Percentiles rank a stretch among this genome's conserved stretches.
Evolutionary conservation across 2,797 vertebrate genomes (phyloP).

Genomic region (Melanotaenia maccullochi): DNA sequence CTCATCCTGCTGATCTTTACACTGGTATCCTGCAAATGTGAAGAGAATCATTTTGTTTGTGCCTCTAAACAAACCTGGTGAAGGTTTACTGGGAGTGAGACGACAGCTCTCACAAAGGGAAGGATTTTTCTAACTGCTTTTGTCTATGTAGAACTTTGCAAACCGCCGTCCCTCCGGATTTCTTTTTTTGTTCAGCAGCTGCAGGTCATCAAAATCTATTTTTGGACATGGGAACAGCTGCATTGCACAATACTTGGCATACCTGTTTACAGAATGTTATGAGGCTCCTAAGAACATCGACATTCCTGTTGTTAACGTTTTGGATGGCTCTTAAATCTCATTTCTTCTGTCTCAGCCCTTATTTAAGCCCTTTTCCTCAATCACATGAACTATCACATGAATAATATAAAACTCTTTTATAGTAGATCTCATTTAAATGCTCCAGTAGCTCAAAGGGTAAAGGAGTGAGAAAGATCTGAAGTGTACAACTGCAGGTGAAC

Average conservation of each 20-base stretch:
- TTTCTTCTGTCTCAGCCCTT: background rate
- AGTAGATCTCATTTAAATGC: background rate
- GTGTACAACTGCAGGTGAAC: background rate
- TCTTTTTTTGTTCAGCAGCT: background rate
- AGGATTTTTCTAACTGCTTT: background rate
- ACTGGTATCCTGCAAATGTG: too few species aligned
- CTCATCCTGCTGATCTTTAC: too few species aligned
- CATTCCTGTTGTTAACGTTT: too few species aligned
- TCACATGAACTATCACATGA: background rate
- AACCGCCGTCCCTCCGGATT: too few species aligned
- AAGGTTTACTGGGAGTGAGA: too few species aligned
- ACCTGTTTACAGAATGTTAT: background rate
- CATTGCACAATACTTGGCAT: background rate
- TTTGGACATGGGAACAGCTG: background rate
- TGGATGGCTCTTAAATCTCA: background rate
- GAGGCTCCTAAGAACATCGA: too few species aligned
- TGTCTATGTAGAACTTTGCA: background rate
- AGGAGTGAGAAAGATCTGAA: background rate
- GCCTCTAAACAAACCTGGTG: too few species aligned
- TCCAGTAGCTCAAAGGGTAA: background rate
- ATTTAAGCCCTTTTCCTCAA: background rate
- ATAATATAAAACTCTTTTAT: background rate
- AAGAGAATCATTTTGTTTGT: too few species aligned
- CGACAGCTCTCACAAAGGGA: background rate
- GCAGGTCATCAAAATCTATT: background rate